These are phyloP conservation scores for Orchesella flavescens DNA, from an alignment of 2,888 invertebrate genomes.

Conservation along the genomic window DNA sequence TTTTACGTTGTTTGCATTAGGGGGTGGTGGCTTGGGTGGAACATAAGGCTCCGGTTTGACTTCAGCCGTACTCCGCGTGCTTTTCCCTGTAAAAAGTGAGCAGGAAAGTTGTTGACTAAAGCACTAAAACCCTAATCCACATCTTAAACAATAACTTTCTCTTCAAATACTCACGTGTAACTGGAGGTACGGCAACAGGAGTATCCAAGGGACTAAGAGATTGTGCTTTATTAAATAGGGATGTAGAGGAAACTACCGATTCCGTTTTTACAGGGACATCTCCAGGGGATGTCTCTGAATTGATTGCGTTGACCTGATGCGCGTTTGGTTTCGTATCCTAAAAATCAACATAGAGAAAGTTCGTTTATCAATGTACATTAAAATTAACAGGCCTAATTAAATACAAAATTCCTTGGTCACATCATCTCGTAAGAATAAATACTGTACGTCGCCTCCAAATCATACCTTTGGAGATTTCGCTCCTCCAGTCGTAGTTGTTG, in stretches of 20 bases:
- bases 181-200: constrained; percentile 29
- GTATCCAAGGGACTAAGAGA: constrained; percentile 68
- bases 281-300: constrained; percentile 62
- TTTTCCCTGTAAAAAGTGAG: constrained; percentile 33
- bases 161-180: constrained; percentile 33
- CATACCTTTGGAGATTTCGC: constrained; percentile 68
- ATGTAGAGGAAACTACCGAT: constrained; percentile 68
- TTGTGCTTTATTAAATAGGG: constrained; percentile 66
- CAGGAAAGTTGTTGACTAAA: constrained; percentile 30
- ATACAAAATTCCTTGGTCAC: too few species aligned
- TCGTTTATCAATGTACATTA: too few species aligned
- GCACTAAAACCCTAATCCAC: background rate
- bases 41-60: constrained; percentile 56
- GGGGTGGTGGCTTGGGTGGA: constrained; percentile 63
- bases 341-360: background rate
- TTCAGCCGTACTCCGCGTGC: constrained; percentile 57
- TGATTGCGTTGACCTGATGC: constrained; percentile 63
- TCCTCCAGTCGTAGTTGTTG: constrained; percentile 47
- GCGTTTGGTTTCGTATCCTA: constrained; percentile 67
- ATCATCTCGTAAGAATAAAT: background rate
- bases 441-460: background rate
- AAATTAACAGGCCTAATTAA: too few species aligned
- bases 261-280: constrained; percentile 67
- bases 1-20: constrained; percentile 62
- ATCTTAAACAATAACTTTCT: background rate